These are phyloP conservation scores for Papilio protenor DNA, from an alignment of 2,888 invertebrate genomes.

Conservation along the genomic window DNA sequence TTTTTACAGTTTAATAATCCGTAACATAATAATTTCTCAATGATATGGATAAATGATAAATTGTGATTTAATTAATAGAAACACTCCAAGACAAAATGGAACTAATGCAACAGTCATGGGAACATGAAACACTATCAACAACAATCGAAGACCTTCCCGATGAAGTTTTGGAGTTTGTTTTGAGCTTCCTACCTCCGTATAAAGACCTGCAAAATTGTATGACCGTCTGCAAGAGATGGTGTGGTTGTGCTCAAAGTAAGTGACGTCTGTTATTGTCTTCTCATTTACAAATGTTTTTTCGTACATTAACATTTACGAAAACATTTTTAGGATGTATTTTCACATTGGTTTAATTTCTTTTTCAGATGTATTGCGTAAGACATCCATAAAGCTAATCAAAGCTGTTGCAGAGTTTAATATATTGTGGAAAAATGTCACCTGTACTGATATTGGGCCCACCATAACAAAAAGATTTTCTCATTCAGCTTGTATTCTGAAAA, in stretches of 20 bases:
- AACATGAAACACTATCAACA: slow-evolving; percentile 66
- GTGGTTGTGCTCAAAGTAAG: slow-evolving; percentile 92
- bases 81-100: slow-evolving; percentile 61
- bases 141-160: slow-evolving; percentile 91
- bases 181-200: slow-evolving; percentile 95
- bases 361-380: slow-evolving; percentile 91
- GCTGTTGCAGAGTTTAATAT: slow-evolving; percentile 91
- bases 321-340: background rate
- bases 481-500: slow-evolving; percentile 92
- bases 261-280: slow-evolving; percentile 47
- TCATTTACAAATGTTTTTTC: slow-evolving; percentile 10
- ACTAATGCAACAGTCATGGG: slow-evolving; percentile 64
- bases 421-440: slow-evolving; percentile 87
- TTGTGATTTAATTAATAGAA: slow-evolving; percentile 16
- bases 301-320: background rate
- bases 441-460: slow-evolving; percentile 86
- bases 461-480: slow-evolving; percentile 97
- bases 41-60: slow-evolving; percentile 19
- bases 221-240: slow-evolving; percentile 95
- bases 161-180: slow-evolving; percentile 96
- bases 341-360: slow-evolving; percentile 50
- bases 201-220: slow-evolving; percentile 94
- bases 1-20: slow-evolving; percentile 2
- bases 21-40: slow-evolving; percentile 7
- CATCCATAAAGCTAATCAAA: slow-evolving; percentile 89